Conservation (phyloP, 2,888 invertebrate genomes). For the Drymonia ruficornis region DNA sequence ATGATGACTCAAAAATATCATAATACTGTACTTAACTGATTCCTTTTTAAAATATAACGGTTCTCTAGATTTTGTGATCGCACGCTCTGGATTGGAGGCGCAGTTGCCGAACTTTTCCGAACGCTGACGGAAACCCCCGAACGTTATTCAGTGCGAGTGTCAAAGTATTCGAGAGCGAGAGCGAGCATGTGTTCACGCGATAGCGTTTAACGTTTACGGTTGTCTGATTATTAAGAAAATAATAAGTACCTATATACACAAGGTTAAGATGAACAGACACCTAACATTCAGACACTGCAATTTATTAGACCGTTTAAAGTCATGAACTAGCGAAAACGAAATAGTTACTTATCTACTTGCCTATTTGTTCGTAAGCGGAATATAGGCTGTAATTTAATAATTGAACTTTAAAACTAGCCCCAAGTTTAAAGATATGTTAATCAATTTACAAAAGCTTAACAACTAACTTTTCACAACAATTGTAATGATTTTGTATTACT, state of each 20-base stretch:
- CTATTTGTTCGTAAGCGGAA: no score
- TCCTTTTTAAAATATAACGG: neutral
- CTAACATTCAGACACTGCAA: neutral
- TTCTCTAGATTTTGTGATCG: slow-evolving; percentile 3
- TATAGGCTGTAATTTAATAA: neutral
- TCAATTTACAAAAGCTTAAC: no score
- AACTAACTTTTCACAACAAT: no score
- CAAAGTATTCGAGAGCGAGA: slow-evolving; percentile 5
- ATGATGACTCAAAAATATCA: neutral
- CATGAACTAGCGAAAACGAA: no score
- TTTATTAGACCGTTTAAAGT: neutral
- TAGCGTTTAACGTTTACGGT: slow-evolving; percentile 28
- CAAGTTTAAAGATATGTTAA: no score
- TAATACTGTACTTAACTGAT: neutral
- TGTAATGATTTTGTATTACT: no score
- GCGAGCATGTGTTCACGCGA: slow-evolving; percentile 8
- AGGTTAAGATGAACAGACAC: slow-evolving; percentile 4
- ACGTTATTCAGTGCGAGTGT: slow-evolving; percentile 16
- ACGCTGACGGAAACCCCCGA: slow-evolving; percentile 4
- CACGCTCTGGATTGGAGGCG: neutral
- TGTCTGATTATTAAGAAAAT: slow-evolving; percentile 28
- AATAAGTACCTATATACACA: neutral
- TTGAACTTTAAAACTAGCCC: neutral
- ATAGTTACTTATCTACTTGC: no score
- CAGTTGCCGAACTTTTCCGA: slow-evolving; percentile 4